phyloP scores from a whole-genome alignment of 2,888 invertebrate genomes.

The Pseudococcus viburni region DNA sequence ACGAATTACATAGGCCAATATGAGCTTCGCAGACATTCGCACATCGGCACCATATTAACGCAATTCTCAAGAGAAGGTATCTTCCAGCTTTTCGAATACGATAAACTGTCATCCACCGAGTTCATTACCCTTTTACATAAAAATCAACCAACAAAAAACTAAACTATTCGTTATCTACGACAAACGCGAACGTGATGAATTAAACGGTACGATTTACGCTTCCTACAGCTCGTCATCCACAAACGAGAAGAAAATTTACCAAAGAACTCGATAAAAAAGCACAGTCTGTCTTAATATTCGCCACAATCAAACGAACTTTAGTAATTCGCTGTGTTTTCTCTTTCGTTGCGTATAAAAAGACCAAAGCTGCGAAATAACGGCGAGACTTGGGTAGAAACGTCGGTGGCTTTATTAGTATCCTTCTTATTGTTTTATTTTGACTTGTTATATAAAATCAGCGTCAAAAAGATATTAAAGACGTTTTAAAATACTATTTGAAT shows the following conservation, averaged over 20 bases:
- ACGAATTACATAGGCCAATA: conserved; percentile 27
- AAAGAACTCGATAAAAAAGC: neutral
- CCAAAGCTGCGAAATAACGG: neutral
- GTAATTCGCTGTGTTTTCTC: conserved; percentile 24
- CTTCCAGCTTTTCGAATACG: neutral
- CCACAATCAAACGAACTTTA: conserved; percentile 9
- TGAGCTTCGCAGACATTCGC: conserved; percentile 1
- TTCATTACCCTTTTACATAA: neutral
- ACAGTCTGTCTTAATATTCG: neutral
- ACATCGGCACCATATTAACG: neutral
- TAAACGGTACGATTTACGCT: conserved; percentile 1
- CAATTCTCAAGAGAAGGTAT: conserved; percentile 7
- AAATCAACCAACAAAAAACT: neutral
- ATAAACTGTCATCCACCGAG: neutral
- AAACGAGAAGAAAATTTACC: neutral
- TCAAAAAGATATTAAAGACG: conserved; percentile 42
- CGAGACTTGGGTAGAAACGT: neutral
- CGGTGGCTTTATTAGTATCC: conserved; percentile 26
- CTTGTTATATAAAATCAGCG: conserved; percentile 46
- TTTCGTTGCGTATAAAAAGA: conserved; percentile 9
- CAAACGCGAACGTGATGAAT: conserved; percentile 19
- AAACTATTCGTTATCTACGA: conserved; percentile 7
- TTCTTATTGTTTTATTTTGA: conserved; percentile 26
- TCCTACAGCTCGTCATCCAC: neutral
- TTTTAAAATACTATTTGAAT: conserved; percentile 33